Evolutionary conservation across 2,888 invertebrate species (phyloP), one percentile per base, ranked within the genome.

Genomic region (Tenthredo amoena): DNA sequence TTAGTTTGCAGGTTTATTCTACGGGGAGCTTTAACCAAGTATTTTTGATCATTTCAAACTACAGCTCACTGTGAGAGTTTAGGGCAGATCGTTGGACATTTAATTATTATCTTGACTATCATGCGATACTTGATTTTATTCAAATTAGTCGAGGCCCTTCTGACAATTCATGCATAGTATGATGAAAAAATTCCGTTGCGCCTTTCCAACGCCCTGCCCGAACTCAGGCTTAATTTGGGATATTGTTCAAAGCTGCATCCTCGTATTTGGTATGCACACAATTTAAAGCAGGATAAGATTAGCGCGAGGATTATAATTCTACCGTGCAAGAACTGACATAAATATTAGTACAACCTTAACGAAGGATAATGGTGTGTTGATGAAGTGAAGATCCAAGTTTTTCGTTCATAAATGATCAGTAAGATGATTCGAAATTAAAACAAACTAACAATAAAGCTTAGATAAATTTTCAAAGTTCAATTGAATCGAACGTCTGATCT

Each of bases 281-380:
- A 50, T 55, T 55, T 77, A 77, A 77, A 40, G 50, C 77, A 77
- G 77, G 77, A 77, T 77, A 77, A 77, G 34, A 77, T 34, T 55
- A 55, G 77, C 37, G 18, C 81, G 62, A 81, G 40, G 26, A 62
- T 58, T n/a, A 62, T 31, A 10, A 40, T 26, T 55, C 37, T 62
- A 62, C 21, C 58, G 62, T 62, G 81, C 62, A 81, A 81, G 81
- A 81, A 81, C 37, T 81, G 62, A 62, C 58, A 12, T 37, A 79
- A 50, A 77, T 77, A 50, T 50, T 77, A 77, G 77, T 77, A 79
- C 79, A 79, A 79, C 21, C 2, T 58, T 58, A 79, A 79, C 5
- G 31, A 62, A 62, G 47, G 37, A 26, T 50, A 62, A 79, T 18
- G 50, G 50, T 31, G 47, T 21, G 50, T 58, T 58, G n/a, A 76